A percentile compares a stretch with the other conserved stretches of the same genome.
These are phyloP conservation scores for Ypsolopha scabrella DNA, from an alignment of 2,888 invertebrate genomes.

Conservation along the genomic window DNA sequence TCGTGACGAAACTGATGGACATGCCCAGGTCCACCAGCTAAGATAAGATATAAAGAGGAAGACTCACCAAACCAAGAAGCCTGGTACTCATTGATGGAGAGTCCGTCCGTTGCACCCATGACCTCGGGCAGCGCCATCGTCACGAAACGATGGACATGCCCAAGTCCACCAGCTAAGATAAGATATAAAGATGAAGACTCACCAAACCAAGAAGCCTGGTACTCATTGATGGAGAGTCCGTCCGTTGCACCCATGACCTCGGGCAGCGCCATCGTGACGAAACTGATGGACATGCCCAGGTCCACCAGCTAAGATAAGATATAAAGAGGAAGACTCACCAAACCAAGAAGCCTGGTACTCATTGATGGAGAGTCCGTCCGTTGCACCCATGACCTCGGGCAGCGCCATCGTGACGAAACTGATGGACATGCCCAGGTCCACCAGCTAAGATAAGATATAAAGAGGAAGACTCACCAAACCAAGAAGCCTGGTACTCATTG, in stretches of 20 bases:
- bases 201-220: constrained; percentile 72
- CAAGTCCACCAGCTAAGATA: constrained; percentile 63
- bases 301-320: too few relatives aligned
- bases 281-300: constrained; percentile 68
- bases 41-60: too few relatives aligned
- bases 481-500: constrained; percentile 64
- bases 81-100: constrained; percentile 60
- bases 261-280: constrained; percentile 70
- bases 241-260: constrained; percentile 62
- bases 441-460: too few relatives aligned
- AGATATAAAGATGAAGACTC: too few relatives aligned
- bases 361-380: constrained; percentile 57
- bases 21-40: constrained; percentile 67
- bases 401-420: constrained; percentile 71
- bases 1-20: constrained; percentile 70
- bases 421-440: constrained; percentile 69
- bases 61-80: constrained; percentile 74
- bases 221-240: constrained; percentile 57
- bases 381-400: constrained; percentile 62
- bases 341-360: constrained; percentile 71
- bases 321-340: too few relatives aligned
- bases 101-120: constrained; percentile 53
- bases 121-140: constrained; percentile 71
- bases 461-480: too few relatives aligned
- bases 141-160: constrained; percentile 70